Conservation (phyloP, 1,140 invertebrate genomes). For the Rhagoletis pomonella region DNA sequence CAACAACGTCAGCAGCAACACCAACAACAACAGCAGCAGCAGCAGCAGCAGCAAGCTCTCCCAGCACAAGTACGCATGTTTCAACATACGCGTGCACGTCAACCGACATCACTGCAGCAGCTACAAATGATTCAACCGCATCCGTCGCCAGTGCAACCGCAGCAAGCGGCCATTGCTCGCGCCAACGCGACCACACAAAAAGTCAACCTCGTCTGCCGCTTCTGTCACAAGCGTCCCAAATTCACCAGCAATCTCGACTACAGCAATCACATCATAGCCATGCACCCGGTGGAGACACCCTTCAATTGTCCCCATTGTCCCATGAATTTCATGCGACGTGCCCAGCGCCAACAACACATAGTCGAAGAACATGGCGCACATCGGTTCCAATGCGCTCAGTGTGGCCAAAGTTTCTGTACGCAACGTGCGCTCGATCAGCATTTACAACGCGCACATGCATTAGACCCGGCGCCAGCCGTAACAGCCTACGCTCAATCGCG, state of each 20-base stretch:
- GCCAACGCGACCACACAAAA: not conserved
- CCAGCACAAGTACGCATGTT: conserved; percentile 55
- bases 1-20: conserved; percentile 44
- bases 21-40: conserved; percentile 42
- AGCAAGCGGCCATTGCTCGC: conserved; percentile 35
- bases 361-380: conserved; percentile 65
- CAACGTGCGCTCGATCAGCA: conserved; percentile 68
- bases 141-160: conserved; percentile 52
- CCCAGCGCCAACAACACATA: conserved; percentile 68
- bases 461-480: not conserved
- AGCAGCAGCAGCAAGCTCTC: conserved; percentile 47
- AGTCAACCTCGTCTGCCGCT: conserved; percentile 65
- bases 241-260: conserved; percentile 70
- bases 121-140: conserved; percentile 58
- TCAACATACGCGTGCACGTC: conserved; percentile 47
- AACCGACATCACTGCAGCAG: conserved; percentile 39
- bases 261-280: conserved; percentile 69
- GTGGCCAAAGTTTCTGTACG: conserved; percentile 67
- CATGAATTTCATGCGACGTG: conserved; percentile 63
- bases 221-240: conserved; percentile 69
- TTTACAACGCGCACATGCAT: conserved; percentile 64
- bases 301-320: conserved; percentile 70
- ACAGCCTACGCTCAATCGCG: not conserved
- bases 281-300: conserved; percentile 66
- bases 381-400: conserved; percentile 70